A percentile compares a stretch with the other conserved stretches of the same genome.
These are phyloP conservation scores for Petromus typicus DNA, from an alignment of 2,113 vertebrate genomes.

Conservation along the genomic window DNA sequence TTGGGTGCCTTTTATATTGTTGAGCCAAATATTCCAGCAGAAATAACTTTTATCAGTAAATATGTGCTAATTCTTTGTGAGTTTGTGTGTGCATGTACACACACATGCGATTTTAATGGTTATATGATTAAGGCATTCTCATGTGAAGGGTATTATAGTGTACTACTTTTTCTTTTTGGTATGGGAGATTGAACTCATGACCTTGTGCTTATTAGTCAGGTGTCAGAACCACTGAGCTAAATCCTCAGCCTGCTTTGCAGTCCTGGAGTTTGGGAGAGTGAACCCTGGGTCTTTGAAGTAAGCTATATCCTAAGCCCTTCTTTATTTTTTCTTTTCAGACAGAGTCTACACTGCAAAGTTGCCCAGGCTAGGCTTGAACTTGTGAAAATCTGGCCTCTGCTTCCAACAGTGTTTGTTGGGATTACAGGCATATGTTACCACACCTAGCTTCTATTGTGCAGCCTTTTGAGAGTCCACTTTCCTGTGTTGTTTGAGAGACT, in stretches of 20 bases:
- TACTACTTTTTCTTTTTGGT: not conserved
- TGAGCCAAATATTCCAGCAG: not conserved
- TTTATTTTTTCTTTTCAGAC: not conserved
- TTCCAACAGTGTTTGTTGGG: not conserved
- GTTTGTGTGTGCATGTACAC: not conserved
- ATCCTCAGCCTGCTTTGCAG: too few species aligned
- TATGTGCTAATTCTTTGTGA: not conserved
- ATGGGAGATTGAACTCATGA: not conserved
- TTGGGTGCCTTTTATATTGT: not conserved
- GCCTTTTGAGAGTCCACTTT: not conserved
- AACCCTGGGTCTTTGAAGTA: not conserved
- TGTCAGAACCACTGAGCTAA: not conserved
- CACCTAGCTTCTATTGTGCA: not conserved
- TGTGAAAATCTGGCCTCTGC: not conserved
- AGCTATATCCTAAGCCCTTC: not conserved
- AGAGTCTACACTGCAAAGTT: not conserved
- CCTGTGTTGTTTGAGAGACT: not conserved
- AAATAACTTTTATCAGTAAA: not conserved
- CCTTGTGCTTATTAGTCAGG: too few species aligned
- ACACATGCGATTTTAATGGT: not conserved
- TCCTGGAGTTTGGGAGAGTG: not conserved
- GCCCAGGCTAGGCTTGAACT: not conserved
- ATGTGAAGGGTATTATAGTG: not conserved
- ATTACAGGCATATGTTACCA: not conserved
- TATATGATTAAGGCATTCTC: not conserved